A percentile compares a stretch with the other conserved stretches of the same genome.
Evolutionary conservation across 1,140 invertebrate species (phyloP).

Genomic region (Trichonephila inaurata): DNA sequence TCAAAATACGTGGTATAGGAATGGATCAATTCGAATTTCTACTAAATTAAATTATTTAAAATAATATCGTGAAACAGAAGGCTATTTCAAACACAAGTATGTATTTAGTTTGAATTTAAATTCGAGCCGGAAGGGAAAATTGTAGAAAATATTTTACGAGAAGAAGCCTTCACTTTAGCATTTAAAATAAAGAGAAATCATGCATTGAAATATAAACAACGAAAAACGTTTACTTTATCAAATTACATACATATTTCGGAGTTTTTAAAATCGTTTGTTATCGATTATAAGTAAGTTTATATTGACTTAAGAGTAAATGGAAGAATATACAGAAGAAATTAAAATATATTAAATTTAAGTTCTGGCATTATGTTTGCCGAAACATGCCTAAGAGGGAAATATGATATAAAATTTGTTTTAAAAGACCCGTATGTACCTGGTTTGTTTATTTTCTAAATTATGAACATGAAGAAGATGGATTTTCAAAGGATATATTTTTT

Average conservation of each 20-base stretch:
- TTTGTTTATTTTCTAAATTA: not conserved
- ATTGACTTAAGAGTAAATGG: not conserved
- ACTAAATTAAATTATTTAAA: not conserved
- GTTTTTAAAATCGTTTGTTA: not conserved
- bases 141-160: not conserved
- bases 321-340: not conserved
- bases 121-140: not conserved
- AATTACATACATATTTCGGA: not conserved
- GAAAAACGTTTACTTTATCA: not conserved
- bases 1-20: not conserved
- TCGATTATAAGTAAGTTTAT: not conserved
- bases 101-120: not conserved
- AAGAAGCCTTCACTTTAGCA: not conserved
- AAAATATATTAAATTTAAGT: not conserved
- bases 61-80: not conserved
- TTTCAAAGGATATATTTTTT: not conserved
- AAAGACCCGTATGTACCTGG: not conserved
- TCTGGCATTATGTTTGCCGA: not conserved
- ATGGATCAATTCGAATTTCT: not conserved
- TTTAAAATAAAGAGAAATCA: not conserved
- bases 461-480: not conserved
- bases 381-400: not conserved
- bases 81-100: not conserved
- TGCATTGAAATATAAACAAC: not conserved
- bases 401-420: not conserved